Evolutionary conservation across 30 jellyfish, hydroid and myxozoan genomes (phyloP), one percentile per base, ranked within the genome.

Genomic region (Aurelia sp.): DNA sequence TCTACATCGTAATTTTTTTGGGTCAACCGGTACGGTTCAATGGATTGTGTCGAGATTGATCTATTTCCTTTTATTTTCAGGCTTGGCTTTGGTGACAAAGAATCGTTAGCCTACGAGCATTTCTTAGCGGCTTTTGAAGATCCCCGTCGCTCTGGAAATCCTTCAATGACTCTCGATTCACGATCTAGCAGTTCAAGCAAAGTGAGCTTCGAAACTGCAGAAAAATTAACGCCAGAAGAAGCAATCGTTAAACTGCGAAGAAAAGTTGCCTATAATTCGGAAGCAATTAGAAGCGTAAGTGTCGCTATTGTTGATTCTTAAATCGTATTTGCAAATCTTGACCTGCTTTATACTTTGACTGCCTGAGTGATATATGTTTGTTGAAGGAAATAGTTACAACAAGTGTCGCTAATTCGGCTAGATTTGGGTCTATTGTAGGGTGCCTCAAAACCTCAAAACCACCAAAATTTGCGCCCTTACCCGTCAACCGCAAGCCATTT

Each of bases 41-140:
- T 9, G 15, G 7, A 44, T 12, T 4, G 15, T 44, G 13, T 44
- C 55, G 9, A 12, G 9, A 27, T 27, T 44, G 55, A 44, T 44
- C 13, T 44, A 44, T 44, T 10, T 44, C 15, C 55, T 44, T 44
- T 44, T 44, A 2, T 10, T 55, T 67, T 22, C 63, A 85, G 94
- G 78, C 74, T 85, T 40, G 94, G 94, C 0, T 85, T 85, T 64
- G 88, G 77, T 13, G 65, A 63, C 94, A 75, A 85, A 24, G 87
- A 74, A 11, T 65, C 77, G 30, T 35, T 85, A 70, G 52, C 88
- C 52, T 85, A 85, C 57, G 81, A 19, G 65, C 81, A 75, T 35
- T 85, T 85, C 33, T 64, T 85, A 4, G 64, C 88, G n/a, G 94
- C 94, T 17, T 85, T 85, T 50, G 88, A 85, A 41, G 88, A 85